A percentile compares a stretch with the other conserved stretches of the same genome.
Evolutionary conservation across 2,113 vertebrate species (phyloP).

Genomic region (Anser cygnoides): DNA sequence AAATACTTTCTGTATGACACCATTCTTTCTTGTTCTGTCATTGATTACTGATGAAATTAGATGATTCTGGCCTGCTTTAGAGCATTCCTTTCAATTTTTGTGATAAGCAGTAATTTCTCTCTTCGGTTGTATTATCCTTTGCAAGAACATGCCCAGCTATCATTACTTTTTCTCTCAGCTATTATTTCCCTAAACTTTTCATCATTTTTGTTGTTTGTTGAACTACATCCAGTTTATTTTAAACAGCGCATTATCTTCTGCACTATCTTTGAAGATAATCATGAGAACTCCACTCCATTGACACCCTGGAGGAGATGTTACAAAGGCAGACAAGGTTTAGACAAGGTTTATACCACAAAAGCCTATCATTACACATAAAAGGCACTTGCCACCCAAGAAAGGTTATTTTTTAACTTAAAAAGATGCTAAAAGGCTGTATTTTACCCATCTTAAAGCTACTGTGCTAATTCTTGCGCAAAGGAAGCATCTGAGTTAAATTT

Average conservation of each 20-base stretch:
- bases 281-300: slow-evolving; percentile 3
- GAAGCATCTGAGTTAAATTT: slow-evolving; percentile 54
- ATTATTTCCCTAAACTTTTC: slow-evolving; percentile 46
- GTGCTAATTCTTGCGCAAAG: slow-evolving; percentile 18
- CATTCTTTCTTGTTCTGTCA: neutral
- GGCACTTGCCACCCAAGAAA: slow-evolving; percentile 16
- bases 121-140: neutral
- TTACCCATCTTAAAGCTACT: neutral
- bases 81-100: neutral
- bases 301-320: slow-evolving; percentile 21
- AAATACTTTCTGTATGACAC: neutral
- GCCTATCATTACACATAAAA: neutral
- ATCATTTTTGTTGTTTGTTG: slow-evolving; percentile 43
- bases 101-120: neutral
- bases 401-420: neutral
- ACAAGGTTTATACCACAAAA: slow-evolving; percentile 12
- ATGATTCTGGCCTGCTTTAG: neutral
- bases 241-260: neutral
- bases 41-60: slow-evolving; percentile 16
- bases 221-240: slow-evolving; percentile 43
- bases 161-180: slow-evolving; percentile 9
- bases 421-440: neutral
- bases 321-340: slow-evolving; percentile 5
- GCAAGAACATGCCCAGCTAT: slow-evolving; percentile 42
- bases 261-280: slow-evolving; percentile 20